phyloP scores from a whole-genome alignment of 2,797 vertebrate genomes.

The Rhinogobio ventralis region DNA sequence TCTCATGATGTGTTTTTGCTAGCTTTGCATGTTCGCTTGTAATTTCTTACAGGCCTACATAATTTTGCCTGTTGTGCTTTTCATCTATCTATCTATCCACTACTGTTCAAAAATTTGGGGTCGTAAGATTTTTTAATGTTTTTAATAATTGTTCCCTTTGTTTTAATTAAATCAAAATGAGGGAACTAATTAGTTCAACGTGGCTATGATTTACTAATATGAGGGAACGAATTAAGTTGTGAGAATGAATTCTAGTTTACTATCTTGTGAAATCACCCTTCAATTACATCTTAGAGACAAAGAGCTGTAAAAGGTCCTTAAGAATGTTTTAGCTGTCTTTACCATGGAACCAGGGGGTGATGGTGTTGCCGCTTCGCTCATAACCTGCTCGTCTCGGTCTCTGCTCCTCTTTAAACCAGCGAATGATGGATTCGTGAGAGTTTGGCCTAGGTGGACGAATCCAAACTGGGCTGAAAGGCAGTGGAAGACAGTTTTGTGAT shows the following conservation, averaged over 20 bases:
- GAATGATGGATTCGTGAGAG: slow-evolving; percentile 81
- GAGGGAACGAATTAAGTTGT: background rate
- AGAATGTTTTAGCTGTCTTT: slow-evolving; percentile 37
- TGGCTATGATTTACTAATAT: background rate
- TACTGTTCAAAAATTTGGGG: background rate
- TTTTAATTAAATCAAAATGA: background rate
- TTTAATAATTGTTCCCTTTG: background rate
- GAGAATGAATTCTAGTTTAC: background rate
- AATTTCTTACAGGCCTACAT: background rate
- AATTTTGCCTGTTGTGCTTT: background rate
- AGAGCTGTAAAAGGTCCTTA: background rate
- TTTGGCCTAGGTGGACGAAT: slow-evolving; percentile 77
- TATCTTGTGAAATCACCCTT: background rate
- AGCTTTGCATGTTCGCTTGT: background rate
- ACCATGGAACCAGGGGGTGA: slow-evolving; percentile 88
- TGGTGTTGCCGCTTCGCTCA: slow-evolving; percentile 75
- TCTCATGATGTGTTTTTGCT: background rate
- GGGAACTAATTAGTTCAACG: background rate
- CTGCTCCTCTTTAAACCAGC: slow-evolving; percentile 87
- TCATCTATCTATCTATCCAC: background rate
- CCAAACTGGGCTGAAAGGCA: slow-evolving; percentile 68
- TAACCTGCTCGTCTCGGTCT: slow-evolving; percentile 80
- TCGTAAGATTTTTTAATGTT: too few species aligned
- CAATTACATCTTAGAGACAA: background rate
- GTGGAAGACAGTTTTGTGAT: background rate